phyloP scores from a whole-genome alignment of 2,888 invertebrate species.

The Seira ritae region DNA sequence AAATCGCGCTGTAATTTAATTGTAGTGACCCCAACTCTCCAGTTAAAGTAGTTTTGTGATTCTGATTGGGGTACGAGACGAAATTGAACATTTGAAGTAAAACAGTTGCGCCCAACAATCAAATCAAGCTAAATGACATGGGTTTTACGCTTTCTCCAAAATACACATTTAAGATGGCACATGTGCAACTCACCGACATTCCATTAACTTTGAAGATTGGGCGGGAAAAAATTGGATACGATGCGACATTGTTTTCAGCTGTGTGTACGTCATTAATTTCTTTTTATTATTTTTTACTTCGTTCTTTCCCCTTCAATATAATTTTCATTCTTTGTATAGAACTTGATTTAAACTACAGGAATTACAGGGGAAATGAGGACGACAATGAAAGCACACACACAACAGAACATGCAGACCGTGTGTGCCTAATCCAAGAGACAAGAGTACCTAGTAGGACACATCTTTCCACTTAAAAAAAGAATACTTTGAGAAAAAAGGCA shows the following conservation, averaged over 20 bases:
- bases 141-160: neutral
- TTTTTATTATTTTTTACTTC: slow-evolving; percentile 7
- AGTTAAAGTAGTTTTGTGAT: too few relatives aligned
- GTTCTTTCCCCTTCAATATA: neutral
- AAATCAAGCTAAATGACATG: neutral
- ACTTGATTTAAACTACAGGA: neutral
- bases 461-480: slow-evolving; percentile 13
- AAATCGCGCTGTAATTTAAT: too few relatives aligned
- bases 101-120: slow-evolving; percentile 4
- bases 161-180: slow-evolving; percentile 1
- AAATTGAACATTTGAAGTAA: neutral
- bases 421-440: neutral
- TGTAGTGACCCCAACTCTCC: too few relatives aligned
- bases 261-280: slow-evolving; percentile 9
- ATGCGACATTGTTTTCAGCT: slow-evolving; percentile 9
- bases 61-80: too few relatives aligned
- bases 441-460: neutral
- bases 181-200: slow-evolving; percentile 1
- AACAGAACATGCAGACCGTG: neutral
- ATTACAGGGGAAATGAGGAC: neutral
- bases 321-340: neutral
- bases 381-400: neutral
- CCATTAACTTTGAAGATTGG: slow-evolving; percentile 1
- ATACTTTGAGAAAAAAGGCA: slow-evolving; percentile 12
- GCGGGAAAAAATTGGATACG: slow-evolving; percentile 3